phyloP scores from a whole-genome alignment of 2,113 vertebrate species.

The Microtus montanus region DNA sequence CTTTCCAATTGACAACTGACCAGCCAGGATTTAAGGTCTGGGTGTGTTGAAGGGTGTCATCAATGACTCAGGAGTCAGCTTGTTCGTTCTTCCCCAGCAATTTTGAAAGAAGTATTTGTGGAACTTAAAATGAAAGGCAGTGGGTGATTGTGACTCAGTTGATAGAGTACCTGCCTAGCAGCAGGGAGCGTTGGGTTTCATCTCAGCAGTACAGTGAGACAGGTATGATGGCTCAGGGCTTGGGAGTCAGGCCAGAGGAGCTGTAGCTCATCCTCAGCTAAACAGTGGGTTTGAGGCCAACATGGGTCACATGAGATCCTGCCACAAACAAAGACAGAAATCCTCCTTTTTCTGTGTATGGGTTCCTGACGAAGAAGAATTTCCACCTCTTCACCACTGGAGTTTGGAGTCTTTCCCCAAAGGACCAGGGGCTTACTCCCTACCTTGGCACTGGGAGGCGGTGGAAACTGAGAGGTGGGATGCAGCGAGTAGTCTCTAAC shows the following conservation, averaged over 20 bases:
- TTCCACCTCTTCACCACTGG: neutral
- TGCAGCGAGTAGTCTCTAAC: too few species aligned
- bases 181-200: too few species aligned
- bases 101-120: conserved; percentile 45
- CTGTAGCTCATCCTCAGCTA: neutral
- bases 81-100: neutral
- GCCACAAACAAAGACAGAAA: neutral
- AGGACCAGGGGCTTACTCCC: neutral
- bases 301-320: neutral
- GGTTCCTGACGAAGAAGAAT: neutral
- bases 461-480: neutral
- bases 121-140: neutral
- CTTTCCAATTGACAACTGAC: neutral
- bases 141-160: neutral
- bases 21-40: neutral
- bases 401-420: neutral
- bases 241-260: neutral
- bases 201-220: neutral
- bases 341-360: neutral
- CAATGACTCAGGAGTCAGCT: neutral
- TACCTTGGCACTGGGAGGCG: neutral
- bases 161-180: too few species aligned
- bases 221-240: neutral
- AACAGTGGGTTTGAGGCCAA: neutral
- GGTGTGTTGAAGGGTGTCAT: neutral